phyloP scores from a whole-genome alignment of 37 sponge, comb jelly and placozoan species.

The Cliona cf. orientalis region DNA sequence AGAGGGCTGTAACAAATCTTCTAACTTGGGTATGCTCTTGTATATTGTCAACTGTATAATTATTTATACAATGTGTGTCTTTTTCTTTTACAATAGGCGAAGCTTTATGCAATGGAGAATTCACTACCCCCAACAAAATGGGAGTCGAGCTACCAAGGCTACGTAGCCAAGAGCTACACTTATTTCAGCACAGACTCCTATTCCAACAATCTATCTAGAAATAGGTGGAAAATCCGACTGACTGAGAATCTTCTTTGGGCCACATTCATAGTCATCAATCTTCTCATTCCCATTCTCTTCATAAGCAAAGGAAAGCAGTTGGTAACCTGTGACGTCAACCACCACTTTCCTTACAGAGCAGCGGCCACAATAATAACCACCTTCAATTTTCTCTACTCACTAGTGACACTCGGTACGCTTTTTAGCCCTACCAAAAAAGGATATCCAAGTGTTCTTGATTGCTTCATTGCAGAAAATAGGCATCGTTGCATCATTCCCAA shows the following conservation, averaged over 20 bases:
- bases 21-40: not conserved
- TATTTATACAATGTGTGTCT: not conserved
- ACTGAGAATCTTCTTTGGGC: not conserved
- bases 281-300: not conserved
- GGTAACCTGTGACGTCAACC: too few species aligned
- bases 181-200: not conserved
- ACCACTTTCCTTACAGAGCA: too few species aligned
- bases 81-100: not conserved
- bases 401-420: too few species aligned
- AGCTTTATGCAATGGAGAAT: not conserved
- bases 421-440: too few species aligned
- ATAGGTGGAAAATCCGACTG: not conserved
- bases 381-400: too few species aligned
- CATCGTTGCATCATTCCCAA: too few species aligned
- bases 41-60: not conserved
- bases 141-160: not conserved
- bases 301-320: too few species aligned
- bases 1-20: not conserved
- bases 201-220: not conserved
- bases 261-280: not conserved
- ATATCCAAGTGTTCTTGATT: too few species aligned
- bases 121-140: not conserved
- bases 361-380: too few species aligned
- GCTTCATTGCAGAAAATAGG: too few species aligned
- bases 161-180: not conserved